Conservation (phyloP, 1,140 invertebrate species). For the Myzus persicae region DNA sequence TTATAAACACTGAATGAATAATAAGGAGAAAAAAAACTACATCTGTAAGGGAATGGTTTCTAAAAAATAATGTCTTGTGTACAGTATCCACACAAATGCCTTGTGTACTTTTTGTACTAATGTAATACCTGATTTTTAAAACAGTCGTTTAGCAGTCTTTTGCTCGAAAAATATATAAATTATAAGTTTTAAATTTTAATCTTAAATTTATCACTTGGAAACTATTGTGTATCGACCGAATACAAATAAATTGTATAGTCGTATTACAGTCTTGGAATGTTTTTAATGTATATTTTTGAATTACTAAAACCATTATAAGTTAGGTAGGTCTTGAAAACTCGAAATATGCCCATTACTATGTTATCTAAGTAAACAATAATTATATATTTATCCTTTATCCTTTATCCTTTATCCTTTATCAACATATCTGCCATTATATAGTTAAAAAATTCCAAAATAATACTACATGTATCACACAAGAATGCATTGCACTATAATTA, state of each 20-base stretch:
- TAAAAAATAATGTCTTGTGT: not conserved
- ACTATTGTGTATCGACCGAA: not conserved
- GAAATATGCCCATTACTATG: not conserved
- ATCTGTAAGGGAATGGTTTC: not conserved
- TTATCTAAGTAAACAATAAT: not conserved
- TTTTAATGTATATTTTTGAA: not conserved
- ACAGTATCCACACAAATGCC: not conserved
- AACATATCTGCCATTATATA: not conserved
- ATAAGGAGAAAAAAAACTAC: not conserved
- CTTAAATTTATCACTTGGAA: not conserved
- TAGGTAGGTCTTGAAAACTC: not conserved
- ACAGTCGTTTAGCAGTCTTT: not conserved
- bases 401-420: not conserved
- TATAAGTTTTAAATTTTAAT: too few relatives aligned
- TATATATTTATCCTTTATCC: not conserved
- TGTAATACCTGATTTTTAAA: not conserved
- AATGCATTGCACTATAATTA: not conserved
- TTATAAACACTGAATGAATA: not conserved
- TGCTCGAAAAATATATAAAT: not conserved
- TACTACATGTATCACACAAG: not conserved
- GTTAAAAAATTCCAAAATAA: not conserved
- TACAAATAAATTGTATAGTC: not conserved
- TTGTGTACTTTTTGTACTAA: not conserved
- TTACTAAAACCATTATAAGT: not conserved
- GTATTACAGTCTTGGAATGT: not conserved